Conservation (phyloP, 2,888 invertebrate species). For the Tineola bisselliella region DNA sequence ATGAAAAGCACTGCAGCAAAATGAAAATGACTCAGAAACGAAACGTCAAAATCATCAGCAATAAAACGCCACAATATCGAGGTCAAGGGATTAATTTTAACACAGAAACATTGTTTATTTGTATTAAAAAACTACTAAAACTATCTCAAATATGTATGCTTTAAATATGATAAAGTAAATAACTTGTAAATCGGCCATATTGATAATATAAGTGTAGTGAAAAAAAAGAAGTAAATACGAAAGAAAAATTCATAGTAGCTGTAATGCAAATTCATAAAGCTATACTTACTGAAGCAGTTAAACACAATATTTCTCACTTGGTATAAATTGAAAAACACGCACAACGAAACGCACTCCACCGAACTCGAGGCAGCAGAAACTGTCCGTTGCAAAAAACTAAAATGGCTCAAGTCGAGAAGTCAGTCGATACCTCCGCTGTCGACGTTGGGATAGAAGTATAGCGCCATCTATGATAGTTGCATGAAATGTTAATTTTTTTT, state of each 20-base stretch:
- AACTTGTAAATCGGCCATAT: constrained; percentile 59
- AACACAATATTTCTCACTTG: constrained; percentile 45
- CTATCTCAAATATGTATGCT: not conserved
- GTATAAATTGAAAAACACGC: constrained; percentile 46
- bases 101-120: constrained; percentile 16
- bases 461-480: not conserved
- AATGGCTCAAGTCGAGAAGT: constrained; percentile 7
- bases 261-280: constrained; percentile 18
- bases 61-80: not conserved
- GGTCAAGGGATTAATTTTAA: not conserved
- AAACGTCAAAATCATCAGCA: constrained; percentile 47
- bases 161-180: constrained; percentile 20
- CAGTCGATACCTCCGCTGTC: not conserved
- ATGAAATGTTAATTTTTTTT: not conserved
- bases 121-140: constrained; percentile 17
- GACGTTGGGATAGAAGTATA: not conserved
- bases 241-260: not conserved
- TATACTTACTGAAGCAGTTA: constrained; percentile 55
- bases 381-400: constrained; percentile 18
- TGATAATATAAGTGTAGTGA: constrained; percentile 25
- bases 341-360: constrained; percentile 46
- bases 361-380: constrained; percentile 61
- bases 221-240: not conserved
- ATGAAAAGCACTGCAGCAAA: constrained; percentile 25
- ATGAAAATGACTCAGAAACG: constrained; percentile 48